Evolutionary conservation across 2,797 vertebrate species (phyloP).

Genomic region (Eulemur mongoz): DNA sequence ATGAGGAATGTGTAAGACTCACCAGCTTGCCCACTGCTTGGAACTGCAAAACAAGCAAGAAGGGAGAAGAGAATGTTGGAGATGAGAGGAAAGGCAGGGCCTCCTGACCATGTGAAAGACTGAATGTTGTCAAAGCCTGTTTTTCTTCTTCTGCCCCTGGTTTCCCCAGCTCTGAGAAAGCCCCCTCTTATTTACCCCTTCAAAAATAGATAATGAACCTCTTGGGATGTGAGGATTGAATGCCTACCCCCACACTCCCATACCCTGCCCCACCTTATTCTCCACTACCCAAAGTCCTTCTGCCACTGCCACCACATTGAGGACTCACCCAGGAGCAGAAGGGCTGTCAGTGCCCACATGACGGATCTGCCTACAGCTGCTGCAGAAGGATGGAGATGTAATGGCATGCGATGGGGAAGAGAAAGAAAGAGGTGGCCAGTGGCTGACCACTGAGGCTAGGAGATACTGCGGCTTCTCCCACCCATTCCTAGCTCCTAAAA

Average conservation of each 20-base stretch:
- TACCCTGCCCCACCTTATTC: not conserved
- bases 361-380: not conserved
- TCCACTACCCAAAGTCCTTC: not conserved
- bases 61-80: not conserved
- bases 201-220: not conserved
- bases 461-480: not conserved
- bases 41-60: constrained; percentile 20
- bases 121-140: not conserved
- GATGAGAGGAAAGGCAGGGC: not conserved
- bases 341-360: constrained; percentile 59
- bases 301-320: accelerated
- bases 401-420: not conserved
- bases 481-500: not conserved
- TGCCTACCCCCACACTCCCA: no score
- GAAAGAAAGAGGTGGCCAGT: not conserved
- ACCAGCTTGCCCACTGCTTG: constrained; percentile 59
- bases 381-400: accelerated
- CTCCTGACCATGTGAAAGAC: not conserved
- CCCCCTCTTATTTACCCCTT: not conserved
- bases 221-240: not conserved
- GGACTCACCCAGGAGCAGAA: constrained; percentile 75
- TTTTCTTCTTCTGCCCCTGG: not conserved
- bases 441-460: not conserved
- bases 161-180: not conserved
- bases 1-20: not conserved